Percentiles rank a stretch among this genome's conserved stretches.
Conservation (phyloP, 2,113 vertebrate species). For the Xiphophorus couchianus region DNA sequence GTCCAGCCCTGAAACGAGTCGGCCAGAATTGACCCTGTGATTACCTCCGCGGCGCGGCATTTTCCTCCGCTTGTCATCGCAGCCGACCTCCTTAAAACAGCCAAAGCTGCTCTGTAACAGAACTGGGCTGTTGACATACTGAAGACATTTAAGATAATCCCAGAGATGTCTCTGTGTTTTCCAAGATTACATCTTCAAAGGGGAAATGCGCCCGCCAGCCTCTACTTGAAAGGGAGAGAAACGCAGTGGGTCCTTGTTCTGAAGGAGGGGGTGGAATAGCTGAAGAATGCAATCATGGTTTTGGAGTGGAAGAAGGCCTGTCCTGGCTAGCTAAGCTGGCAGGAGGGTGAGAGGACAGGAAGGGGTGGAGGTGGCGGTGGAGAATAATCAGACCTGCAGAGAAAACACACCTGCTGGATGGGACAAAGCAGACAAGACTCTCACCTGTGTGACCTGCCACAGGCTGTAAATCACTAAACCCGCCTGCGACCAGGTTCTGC, state of each 20-base stretch:
- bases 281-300: conserved; percentile 77
- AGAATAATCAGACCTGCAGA: conserved; percentile 33
- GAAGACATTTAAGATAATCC: conserved; percentile 81
- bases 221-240: conserved; percentile 73
- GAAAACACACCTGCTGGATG: conserved; percentile 67
- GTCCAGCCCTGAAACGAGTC: conserved; percentile 55
- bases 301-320: conserved; percentile 66
- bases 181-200: conserved; percentile 80
- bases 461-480: conserved; percentile 43
- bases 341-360: conserved; percentile 32
- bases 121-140: conserved; percentile 74
- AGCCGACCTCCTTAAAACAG: conserved; percentile 59
- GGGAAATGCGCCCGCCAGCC: conserved; percentile 62
- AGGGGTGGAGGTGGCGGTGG: neutral
- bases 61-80: conserved; percentile 69
- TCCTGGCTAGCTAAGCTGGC: conserved; percentile 67
- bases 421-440: conserved; percentile 47
- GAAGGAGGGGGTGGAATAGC: conserved; percentile 70
- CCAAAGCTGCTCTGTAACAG: conserved; percentile 46
- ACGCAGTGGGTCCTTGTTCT: conserved; percentile 65
- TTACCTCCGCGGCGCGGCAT: conserved; percentile 63
- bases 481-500: conserved; percentile 9
- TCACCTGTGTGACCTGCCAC: conserved; percentile 58
- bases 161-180: conserved; percentile 77
- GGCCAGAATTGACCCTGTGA: conserved; percentile 57